A percentile compares a stretch with the other conserved stretches of the same genome.
Conservation (phyloP, 92 coral and sea anemone genomes). For the Zoanthus solanderi region DNA sequence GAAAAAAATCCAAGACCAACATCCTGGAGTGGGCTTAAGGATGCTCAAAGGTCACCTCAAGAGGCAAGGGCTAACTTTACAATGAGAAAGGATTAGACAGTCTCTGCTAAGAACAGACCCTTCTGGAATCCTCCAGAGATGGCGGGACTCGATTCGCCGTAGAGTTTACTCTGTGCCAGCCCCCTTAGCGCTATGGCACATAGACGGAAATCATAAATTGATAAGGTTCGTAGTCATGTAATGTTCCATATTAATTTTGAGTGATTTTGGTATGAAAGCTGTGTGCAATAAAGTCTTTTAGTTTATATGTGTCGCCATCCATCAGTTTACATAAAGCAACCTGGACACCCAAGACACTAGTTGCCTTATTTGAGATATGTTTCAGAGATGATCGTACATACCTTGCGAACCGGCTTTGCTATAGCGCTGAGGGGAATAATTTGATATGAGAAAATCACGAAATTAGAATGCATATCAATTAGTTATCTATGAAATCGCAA, state of each 20-base stretch:
- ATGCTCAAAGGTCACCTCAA: conserved; percentile 52
- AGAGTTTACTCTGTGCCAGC: conserved; percentile 46
- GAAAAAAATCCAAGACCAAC: conserved; percentile 44
- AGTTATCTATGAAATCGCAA: no score
- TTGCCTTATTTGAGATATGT: no score
- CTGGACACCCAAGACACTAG: no score
- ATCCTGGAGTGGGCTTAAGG: conserved; percentile 52
- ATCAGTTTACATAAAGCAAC: no score
- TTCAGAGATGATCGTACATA: no score
- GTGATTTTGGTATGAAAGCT: neutral
- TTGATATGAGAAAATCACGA: no score
- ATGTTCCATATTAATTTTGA: neutral
- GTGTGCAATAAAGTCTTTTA: no score
- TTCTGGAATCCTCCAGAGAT: conserved; percentile 50
- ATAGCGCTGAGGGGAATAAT: no score
- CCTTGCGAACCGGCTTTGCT: no score
- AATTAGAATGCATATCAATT: no score
- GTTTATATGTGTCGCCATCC: no score
- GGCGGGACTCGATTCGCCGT: conserved; percentile 54
- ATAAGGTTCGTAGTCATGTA: neutral
- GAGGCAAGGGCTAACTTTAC: conserved; percentile 37
- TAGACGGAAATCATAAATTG: conserved; percentile 48
- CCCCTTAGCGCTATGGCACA: conserved; percentile 63
- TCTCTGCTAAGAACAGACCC: conserved; percentile 40
- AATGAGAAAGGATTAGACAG: conserved; percentile 47